Evolutionary conservation across 1,140 invertebrate genomes (phyloP).

Genomic region (Drosophila varians): DNA sequence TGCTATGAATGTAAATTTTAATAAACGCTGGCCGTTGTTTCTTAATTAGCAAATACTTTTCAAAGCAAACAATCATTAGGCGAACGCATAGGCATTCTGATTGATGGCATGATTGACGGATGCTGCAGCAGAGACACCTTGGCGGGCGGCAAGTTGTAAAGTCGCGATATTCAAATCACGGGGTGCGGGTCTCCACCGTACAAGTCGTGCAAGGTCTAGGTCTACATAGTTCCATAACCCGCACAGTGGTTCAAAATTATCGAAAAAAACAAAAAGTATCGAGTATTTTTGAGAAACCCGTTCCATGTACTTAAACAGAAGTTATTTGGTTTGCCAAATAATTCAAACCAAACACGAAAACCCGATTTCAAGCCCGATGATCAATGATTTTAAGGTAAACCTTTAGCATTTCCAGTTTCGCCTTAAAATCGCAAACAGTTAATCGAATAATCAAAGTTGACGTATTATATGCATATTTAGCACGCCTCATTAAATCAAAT

Average conservation of each 20-base stretch:
- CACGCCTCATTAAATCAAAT: conserved; percentile 42
- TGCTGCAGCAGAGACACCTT: conserved; percentile 46
- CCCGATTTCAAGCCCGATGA: conserved; percentile 17
- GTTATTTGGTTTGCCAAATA: conserved; percentile 5
- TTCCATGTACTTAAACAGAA: conserved; percentile 11
- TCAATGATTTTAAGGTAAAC: conserved; percentile 34
- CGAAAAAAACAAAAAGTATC: no score
- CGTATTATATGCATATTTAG: conserved; percentile 41
- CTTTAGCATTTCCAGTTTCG: conserved; percentile 58
- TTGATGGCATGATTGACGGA: conserved; percentile 62
- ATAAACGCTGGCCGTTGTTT: conserved; percentile 17
- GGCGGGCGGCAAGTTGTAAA: conserved; percentile 50
- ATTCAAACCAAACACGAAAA: conserved; percentile 5
- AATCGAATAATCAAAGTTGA: conserved; percentile 39
- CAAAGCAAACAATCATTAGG: conserved; percentile 24
- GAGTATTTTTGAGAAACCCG: background rate
- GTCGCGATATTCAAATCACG: conserved; percentile 44
- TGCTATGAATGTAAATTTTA: conserved; percentile 45
- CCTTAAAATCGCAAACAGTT: conserved; percentile 27
- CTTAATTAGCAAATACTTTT: conserved; percentile 50
- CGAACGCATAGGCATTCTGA: conserved; percentile 47
- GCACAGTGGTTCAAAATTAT: conserved; percentile 43
- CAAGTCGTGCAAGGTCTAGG: conserved; percentile 70
- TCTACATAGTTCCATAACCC: conserved; percentile 30
- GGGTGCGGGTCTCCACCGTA: conserved; percentile 34